phyloP scores from a whole-genome alignment of 2,888 invertebrate species.

The Erynnis tages region DNA sequence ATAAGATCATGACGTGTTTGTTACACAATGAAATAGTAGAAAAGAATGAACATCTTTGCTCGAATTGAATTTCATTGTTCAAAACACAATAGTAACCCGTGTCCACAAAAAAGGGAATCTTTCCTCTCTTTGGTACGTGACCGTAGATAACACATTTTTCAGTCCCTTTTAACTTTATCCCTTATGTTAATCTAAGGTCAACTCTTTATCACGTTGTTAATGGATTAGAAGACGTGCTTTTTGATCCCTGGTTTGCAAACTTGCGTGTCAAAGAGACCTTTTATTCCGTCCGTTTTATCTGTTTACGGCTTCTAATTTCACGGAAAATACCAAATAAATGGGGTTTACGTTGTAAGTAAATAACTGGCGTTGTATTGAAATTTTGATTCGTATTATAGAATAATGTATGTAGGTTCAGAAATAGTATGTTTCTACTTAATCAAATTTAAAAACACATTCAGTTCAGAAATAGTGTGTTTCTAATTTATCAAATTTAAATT shows the following conservation, averaged over 20 bases:
- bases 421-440: too few species aligned
- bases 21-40: slow-evolving; percentile 10
- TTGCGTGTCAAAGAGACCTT: slow-evolving; percentile 1
- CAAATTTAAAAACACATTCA: too few species aligned
- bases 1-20: slow-evolving; percentile 1
- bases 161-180: slow-evolving; percentile 67
- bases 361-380: too few species aligned
- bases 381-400: too few species aligned
- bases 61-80: slow-evolving; percentile 16
- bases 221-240: slow-evolving; percentile 10
- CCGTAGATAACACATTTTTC: slow-evolving; percentile 59
- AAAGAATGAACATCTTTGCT: slow-evolving; percentile 8
- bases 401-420: too few species aligned
- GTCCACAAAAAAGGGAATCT: slow-evolving; percentile 58
- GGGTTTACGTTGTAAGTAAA: too few species aligned
- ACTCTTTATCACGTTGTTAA: slow-evolving; percentile 46
- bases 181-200: slow-evolving; percentile 68
- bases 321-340: too few species aligned
- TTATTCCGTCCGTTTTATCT: background rate
- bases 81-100: slow-evolving; percentile 30
- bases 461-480: too few species aligned
- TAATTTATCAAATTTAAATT: too few species aligned
- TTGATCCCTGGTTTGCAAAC: slow-evolving; percentile 9
- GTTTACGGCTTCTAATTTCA: too few species aligned
- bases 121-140: slow-evolving; percentile 51